Evolutionary conservation across 2,113 vertebrate species (phyloP).

Genomic region (Pluvianellus socialis): DNA sequence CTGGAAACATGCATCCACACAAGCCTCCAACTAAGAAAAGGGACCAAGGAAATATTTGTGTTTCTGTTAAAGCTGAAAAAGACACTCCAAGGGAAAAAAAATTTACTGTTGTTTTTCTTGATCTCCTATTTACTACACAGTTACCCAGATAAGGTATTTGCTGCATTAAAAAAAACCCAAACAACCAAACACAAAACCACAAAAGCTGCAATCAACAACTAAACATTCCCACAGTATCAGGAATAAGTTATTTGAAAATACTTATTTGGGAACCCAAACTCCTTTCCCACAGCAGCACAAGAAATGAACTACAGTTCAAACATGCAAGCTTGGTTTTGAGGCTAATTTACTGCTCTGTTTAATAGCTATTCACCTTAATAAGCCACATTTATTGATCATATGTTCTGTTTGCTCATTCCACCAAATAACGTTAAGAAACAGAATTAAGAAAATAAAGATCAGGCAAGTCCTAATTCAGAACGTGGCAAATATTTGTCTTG

Average conservation of each 20-base stretch:
- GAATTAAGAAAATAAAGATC: neutral
- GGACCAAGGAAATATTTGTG: neutral
- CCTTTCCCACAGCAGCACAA: neutral
- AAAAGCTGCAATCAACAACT: neutral
- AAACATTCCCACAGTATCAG: neutral
- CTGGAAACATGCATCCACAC: neutral
- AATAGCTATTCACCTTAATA: neutral
- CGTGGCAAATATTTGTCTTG: rapidly evolving
- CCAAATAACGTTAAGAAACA: neutral
- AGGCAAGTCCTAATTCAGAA: neutral
- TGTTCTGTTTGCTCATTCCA: neutral
- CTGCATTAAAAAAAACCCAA: neutral
- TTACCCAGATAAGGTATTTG: neutral
- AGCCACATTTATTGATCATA: neutral
- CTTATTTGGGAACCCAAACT: neutral
- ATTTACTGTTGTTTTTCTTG: neutral
- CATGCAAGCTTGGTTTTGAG: neutral
- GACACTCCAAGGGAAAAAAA: neutral
- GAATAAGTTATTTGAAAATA: neutral
- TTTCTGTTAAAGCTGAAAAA: neutral
- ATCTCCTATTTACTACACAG: neutral
- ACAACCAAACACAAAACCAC: too few species aligned
- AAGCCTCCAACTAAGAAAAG: neutral
- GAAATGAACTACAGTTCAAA: neutral
- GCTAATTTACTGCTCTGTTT: neutral